Percentiles rank a stretch among this genome's conserved stretches.
Conservation (phyloP, 2,797 vertebrate species). For the Chromis chromis region DNA sequence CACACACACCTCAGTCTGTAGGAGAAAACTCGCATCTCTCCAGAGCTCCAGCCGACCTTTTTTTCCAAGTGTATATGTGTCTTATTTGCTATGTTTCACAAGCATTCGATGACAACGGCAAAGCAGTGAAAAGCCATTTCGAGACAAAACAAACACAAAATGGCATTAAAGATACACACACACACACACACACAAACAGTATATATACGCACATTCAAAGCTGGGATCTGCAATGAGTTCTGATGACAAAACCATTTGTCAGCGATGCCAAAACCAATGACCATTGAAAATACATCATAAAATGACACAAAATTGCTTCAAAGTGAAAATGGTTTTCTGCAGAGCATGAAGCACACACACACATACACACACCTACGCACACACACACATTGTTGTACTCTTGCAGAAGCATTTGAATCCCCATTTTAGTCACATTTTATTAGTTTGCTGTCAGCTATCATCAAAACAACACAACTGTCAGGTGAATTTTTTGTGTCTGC, state of each 20-base stretch:
- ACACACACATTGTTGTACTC: background rate
- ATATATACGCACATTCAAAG: background rate
- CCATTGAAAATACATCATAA: slow-evolving; percentile 50
- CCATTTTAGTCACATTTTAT: slow-evolving; percentile 18
- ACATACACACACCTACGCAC: background rate
- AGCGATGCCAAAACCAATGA: slow-evolving; percentile 53
- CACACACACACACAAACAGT: background rate
- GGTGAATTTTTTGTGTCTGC: background rate
- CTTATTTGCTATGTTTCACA: slow-evolving; percentile 7
- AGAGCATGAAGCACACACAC: slow-evolving; percentile 21
- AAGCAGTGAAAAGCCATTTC: slow-evolving; percentile 28
- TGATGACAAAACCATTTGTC: slow-evolving; percentile 60
- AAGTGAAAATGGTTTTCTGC: slow-evolving; percentile 48
- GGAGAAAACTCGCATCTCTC: slow-evolving; percentile 15
- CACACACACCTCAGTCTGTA: slow-evolving; percentile 1
- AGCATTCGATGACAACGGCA: slow-evolving; percentile 20
- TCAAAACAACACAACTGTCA: slow-evolving; percentile 3
- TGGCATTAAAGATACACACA: background rate
- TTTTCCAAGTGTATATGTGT: background rate
- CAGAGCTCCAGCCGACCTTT: slow-evolving; percentile 13
- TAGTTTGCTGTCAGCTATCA: slow-evolving; percentile 13
- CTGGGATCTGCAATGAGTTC: slow-evolving; percentile 38
- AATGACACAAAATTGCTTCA: slow-evolving; percentile 57
- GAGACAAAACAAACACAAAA: slow-evolving; percentile 14
- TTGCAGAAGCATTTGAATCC: slow-evolving; percentile 21